Base-by-base conservation (phyloP, 2,113 vertebrate species). In the Triplophysa tibetana region DNA sequence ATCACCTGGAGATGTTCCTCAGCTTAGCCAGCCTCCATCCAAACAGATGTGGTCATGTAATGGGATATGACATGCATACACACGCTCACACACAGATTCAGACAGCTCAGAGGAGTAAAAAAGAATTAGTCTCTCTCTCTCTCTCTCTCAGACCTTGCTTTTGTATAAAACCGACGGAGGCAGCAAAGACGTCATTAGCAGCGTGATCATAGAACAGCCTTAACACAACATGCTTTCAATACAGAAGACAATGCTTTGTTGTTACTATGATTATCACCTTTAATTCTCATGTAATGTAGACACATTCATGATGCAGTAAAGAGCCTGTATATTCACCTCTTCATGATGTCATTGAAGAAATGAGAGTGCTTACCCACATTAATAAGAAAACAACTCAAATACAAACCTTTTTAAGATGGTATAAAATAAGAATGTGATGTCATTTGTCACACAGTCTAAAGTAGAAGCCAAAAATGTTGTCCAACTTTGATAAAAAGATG, bases 111-210 rank as follows among this genome's bases (percentile, higher is more conserved):
- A 38, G 48, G 48, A 2, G 48, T 50, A 14, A 50, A 50, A n/a
- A 50, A 12, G 14, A 50, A 13, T 16, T 50, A 14, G 43, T 21
- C n/a, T 41, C 12, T 65, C 17, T 61, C 50, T 13, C 19, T 70
- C 38, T 68, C n/a, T 60, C 23, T 48, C 77, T 64, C 70, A 76
- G 78, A 66, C 58, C 29, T 75, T 50, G 85, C 84, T 90, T 85
- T 85, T 81, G 87, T 86, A 94, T 94, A 95, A 95, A 94, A 90
- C 84, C 92, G 91, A 77, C 86, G 82, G 84, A 93, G 83, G 90
- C 90, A 80, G 86, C 86, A 14, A 82, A 86, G 90, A 93, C 94
- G 93, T 96, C 93, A 95, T 82, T 84, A 84, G 83, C 72, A 81
- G 76, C 80, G 80, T 80, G 11, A 62, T 58, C 83, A 56, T 60